A percentile compares a stretch with the other conserved stretches of the same genome.
Evolutionary conservation across 2,113 vertebrate species (phyloP).

Genomic region (Helogale parvula): DNA sequence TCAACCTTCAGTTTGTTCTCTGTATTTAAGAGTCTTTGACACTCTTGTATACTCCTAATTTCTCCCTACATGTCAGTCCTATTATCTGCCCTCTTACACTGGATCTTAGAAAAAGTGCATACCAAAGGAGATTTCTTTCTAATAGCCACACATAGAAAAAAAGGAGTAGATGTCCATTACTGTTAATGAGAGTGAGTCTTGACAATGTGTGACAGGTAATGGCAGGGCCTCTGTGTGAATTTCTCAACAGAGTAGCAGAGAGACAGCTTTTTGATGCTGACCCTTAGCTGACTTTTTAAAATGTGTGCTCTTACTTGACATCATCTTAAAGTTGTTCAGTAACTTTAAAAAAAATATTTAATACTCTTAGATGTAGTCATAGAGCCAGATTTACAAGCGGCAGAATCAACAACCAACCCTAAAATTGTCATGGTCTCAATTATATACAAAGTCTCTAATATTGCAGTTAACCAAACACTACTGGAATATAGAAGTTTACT

Average conservation of each 20-base stretch:
- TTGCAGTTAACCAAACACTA: neutral
- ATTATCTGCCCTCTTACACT: neutral
- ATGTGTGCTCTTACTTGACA: neutral
- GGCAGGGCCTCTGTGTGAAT: neutral
- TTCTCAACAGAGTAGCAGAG: neutral
- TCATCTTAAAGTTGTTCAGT: neutral
- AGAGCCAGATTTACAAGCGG: neutral
- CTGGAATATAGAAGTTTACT: neutral
- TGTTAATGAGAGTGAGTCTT: neutral
- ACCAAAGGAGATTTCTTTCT: neutral
- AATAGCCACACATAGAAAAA: neutral
- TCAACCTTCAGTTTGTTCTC: no score
- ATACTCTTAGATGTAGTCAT: neutral
- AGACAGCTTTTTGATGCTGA: neutral
- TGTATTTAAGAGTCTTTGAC: neutral
- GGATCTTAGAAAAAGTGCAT: neutral
- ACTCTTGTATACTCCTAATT: neutral
- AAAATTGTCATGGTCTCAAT: neutral
- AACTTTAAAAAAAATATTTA: neutral
- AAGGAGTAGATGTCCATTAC: neutral
- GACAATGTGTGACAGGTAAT: neutral
- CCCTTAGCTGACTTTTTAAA: neutral
- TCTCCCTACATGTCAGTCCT: neutral
- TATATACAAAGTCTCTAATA: neutral
- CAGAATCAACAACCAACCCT: neutral